Evolutionary conservation across 1,140 invertebrate species (phyloP).

Genomic region (Drosophila lini): DNA sequence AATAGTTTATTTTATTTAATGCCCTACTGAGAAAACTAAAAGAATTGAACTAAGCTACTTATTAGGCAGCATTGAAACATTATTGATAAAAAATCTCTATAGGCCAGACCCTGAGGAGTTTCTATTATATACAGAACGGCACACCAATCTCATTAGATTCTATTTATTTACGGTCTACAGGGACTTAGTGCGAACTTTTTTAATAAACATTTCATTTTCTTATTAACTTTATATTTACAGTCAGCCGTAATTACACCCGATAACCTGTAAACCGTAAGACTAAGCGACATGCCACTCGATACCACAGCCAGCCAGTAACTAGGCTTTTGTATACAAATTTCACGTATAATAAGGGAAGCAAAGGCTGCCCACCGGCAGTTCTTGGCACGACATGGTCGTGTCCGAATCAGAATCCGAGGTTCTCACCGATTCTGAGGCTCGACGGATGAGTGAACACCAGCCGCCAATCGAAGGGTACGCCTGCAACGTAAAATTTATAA

Average conservation of each 20-base stretch:
- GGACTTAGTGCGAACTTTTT: too few species aligned
- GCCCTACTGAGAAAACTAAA: background rate
- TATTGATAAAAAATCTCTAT: background rate
- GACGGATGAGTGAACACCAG: conserved; percentile 23
- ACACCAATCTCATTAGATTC: background rate
- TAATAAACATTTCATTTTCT: conserved; percentile 2
- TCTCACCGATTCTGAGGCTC: conserved; percentile 12
- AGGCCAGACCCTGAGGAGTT: background rate
- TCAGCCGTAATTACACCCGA: conserved; percentile 1
- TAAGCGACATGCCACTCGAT: conserved; percentile 4
- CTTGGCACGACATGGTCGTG: conserved; percentile 47
- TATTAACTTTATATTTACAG: conserved; percentile 26
- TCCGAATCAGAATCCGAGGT: conserved; percentile 26
- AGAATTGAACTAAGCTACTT: background rate
- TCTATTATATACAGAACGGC: background rate
- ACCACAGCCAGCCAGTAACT: conserved; percentile 8
- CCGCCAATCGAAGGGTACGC: conserved; percentile 21
- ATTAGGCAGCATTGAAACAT: too few species aligned
- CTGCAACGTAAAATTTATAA: background rate
- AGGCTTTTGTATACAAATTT: conserved; percentile 25
- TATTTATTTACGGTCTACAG: background rate
- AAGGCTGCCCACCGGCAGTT: conserved; percentile 31
- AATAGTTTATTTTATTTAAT: background rate
- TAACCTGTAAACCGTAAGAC: conserved; percentile 2
- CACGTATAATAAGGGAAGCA: conserved; percentile 9